Evolutionary conservation across 2,888 invertebrate genomes (phyloP).

Genomic region (Zonitis immaculata): DNA sequence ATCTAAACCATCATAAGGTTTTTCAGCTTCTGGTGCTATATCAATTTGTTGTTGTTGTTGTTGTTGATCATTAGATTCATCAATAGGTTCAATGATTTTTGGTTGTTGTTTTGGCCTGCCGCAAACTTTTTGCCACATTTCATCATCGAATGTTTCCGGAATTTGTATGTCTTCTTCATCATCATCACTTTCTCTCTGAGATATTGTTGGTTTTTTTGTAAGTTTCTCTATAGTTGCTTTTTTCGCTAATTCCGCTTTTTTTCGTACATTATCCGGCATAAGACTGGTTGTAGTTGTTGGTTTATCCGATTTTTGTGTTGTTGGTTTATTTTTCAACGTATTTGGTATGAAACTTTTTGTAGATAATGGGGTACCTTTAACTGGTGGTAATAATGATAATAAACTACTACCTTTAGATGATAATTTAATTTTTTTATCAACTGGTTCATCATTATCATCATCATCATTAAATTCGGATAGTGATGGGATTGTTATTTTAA

Average conservation of each 20-base stretch:
- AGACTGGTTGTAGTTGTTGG: slow-evolving; percentile 3
- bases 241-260: slow-evolving; percentile 23
- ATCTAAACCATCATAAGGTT: slow-evolving; percentile 50
- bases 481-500: slow-evolving; percentile 37
- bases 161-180: slow-evolving; percentile 38
- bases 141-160: slow-evolving; percentile 46
- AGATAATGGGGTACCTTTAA: slow-evolving; percentile 30
- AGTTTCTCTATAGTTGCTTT: slow-evolving; percentile 17
- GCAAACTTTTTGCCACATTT: slow-evolving; percentile 51
- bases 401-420: slow-evolving; percentile 32
- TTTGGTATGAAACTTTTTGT: slow-evolving; percentile 35
- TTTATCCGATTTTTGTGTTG: slow-evolving; percentile 14
- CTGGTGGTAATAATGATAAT: slow-evolving; percentile 36
- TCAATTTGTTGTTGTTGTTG: slow-evolving; percentile 40
- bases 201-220: slow-evolving; percentile 12
- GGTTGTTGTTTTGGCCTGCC: slow-evolving; percentile 48
- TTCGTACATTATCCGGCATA: slow-evolving; percentile 24
- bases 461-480: slow-evolving; percentile 32
- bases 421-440: slow-evolving; percentile 28
- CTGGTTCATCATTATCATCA: slow-evolving; percentile 28
- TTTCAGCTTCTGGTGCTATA: slow-evolving; percentile 48
- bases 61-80: slow-evolving; percentile 46
- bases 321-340: slow-evolving; percentile 24
- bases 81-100: slow-evolving; percentile 47
- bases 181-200: slow-evolving; percentile 34